phyloP scores from a whole-genome alignment of 2,888 invertebrate species.

The Drosophila mimica region DNA sequence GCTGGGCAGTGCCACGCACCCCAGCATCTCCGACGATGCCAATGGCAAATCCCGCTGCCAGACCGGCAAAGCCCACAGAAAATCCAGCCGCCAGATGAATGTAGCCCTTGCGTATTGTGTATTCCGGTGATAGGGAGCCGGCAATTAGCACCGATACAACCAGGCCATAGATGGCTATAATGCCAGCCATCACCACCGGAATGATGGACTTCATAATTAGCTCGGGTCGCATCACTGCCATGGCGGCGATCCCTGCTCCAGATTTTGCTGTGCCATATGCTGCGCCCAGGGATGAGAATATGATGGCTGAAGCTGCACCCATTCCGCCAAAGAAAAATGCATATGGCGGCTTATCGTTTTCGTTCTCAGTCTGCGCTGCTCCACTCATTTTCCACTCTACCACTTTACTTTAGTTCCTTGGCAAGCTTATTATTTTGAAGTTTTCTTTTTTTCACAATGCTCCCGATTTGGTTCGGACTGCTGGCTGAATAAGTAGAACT shows the following conservation, averaged over 20 bases:
- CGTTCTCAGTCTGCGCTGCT: not conserved
- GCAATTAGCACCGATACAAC: conserved; percentile 99
- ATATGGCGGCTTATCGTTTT: conserved; percentile 60
- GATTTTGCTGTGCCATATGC: conserved; percentile 67
- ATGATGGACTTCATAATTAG: conserved; percentile 95
- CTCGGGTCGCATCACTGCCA: conserved; percentile 99
- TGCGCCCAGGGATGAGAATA: conserved; percentile 95
- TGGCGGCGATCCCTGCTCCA: conserved; percentile 89
- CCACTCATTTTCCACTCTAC: conserved; percentile 12
- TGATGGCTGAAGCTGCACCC: conserved; percentile 98
- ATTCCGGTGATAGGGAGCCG: conserved; percentile 85
- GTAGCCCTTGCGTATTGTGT: conserved; percentile 92
- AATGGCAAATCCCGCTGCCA: conserved; percentile 92
- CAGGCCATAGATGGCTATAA: conserved; percentile 99
- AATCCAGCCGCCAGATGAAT: conserved; percentile 98
- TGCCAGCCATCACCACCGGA: conserved; percentile 99
- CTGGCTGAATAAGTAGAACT: conserved; percentile 1
- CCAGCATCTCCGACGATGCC: conserved; percentile 97
- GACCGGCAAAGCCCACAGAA: conserved; percentile 97
- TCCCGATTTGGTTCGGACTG: not conserved
- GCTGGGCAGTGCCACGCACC: conserved; percentile 99
- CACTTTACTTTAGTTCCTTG: not conserved
- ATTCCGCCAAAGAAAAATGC: conserved; percentile 85
- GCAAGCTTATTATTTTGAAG: not conserved
- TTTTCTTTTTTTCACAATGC: not conserved